phyloP scores from a whole-genome alignment of 2,888 invertebrate species.

The Odontocolon sp. region DNA sequence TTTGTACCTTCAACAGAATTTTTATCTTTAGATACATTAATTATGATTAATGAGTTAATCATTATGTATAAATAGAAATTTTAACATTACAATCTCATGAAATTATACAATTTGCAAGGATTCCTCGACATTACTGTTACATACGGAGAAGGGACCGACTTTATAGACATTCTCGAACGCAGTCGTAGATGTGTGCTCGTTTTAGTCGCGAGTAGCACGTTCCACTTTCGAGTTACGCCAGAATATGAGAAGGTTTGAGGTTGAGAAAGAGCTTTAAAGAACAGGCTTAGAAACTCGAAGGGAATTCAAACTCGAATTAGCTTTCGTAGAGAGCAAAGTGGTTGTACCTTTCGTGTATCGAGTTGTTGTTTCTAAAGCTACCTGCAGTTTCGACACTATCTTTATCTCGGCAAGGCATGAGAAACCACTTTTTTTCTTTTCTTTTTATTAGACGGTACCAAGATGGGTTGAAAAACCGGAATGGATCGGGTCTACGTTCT shows the following conservation, averaged over 20 bases:
- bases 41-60: too few relatives aligned
- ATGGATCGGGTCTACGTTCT: neutral
- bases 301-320: constrained; percentile 31
- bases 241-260: neutral
- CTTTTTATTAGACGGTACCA: too few relatives aligned
- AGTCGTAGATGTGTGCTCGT: neutral
- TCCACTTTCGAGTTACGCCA: constrained; percentile 23
- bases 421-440: constrained; percentile 36
- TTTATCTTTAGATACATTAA: too few relatives aligned
- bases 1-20: too few relatives aligned
- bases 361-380: neutral
- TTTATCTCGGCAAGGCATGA: neutral
- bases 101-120: too few relatives aligned
- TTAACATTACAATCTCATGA: too few relatives aligned
- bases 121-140: too few relatives aligned
- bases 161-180: constrained; percentile 10
- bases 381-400: neutral
- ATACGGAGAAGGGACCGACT: too few relatives aligned
- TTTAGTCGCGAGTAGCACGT: constrained; percentile 36
- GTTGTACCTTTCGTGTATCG: neutral
- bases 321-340: constrained; percentile 18
- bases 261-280: neutral
- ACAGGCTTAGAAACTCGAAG: constrained; percentile 9
- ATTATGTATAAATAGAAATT: too few relatives aligned
- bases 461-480: too few relatives aligned